phyloP scores from a whole-genome alignment of 2,797 vertebrate genomes.

The Sebastes nivosus region DNA sequence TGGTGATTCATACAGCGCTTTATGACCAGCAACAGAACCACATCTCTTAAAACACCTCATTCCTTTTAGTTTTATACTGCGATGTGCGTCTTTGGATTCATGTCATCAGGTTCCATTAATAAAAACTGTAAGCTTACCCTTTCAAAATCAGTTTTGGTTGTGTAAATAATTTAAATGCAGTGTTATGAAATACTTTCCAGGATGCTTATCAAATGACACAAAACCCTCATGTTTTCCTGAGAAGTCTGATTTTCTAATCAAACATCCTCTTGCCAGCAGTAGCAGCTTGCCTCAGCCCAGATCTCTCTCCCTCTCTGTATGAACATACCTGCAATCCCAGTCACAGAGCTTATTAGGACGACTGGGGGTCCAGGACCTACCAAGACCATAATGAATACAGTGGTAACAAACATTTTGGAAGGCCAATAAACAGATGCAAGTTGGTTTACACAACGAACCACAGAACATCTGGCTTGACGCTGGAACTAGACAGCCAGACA shows the following conservation, averaged over 20 bases:
- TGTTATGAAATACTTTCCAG: neutral
- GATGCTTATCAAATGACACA: constrained; percentile 4
- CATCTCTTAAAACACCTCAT: neutral
- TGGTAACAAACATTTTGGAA: constrained; percentile 87
- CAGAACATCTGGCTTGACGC: constrained; percentile 92
- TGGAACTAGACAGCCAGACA: constrained; percentile 88
- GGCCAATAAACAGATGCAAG: constrained; percentile 86
- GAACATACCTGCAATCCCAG: constrained; percentile 31
- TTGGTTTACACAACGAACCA: constrained; percentile 88
- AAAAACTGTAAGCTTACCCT: neutral
- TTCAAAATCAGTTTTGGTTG: neutral
- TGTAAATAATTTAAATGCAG: neutral
- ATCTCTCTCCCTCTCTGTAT: neutral
- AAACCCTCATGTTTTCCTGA: neutral
- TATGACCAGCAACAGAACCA: constrained; percentile 1
- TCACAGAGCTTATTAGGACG: constrained; percentile 24
- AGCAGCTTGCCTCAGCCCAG: neutral
- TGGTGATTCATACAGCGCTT: neutral
- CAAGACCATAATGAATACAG: constrained; percentile 81
- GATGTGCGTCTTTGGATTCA: constrained; percentile 7
- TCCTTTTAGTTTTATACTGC: neutral
- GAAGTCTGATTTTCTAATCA: constrained; percentile 2
- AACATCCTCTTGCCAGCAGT: neutral
- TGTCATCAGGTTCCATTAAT: neutral
- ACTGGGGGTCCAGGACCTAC: constrained; percentile 62